phyloP scores from a whole-genome alignment of 2,888 invertebrate genomes.

The Drosophila sordidula region DNA sequence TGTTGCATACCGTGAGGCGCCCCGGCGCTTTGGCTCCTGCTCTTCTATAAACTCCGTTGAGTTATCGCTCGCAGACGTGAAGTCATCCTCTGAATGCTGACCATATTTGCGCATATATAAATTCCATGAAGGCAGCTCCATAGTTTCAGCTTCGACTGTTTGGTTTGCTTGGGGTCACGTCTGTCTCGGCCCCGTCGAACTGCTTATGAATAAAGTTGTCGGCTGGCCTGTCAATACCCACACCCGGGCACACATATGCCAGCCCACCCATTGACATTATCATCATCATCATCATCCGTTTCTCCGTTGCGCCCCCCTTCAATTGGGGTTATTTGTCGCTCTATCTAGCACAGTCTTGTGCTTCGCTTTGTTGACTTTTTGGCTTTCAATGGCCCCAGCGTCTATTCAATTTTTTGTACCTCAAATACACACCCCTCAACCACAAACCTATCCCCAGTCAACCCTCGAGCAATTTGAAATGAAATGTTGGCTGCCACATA shows the following conservation, averaged over 20 bases:
- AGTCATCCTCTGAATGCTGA: slow-evolving; percentile 70
- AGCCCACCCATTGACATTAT: slow-evolving; percentile 22
- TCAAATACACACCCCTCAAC: not conserved
- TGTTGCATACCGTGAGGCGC: slow-evolving; percentile 58
- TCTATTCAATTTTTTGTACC: slow-evolving; percentile 76
- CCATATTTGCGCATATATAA: slow-evolving; percentile 42
- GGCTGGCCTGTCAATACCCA: slow-evolving; percentile 73
- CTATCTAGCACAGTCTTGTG: slow-evolving; percentile 60
- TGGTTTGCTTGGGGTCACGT: slow-evolving; percentile 62
- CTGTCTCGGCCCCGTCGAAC: slow-evolving; percentile 35
- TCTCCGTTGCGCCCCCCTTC: slow-evolving; percentile 44
- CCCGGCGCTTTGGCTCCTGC: not conserved
- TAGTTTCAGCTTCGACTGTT: slow-evolving; percentile 38
- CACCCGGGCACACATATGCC: slow-evolving; percentile 6
- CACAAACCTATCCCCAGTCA: not conserved
- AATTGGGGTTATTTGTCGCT: slow-evolving; percentile 82
- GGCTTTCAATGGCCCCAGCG: slow-evolving; percentile 71
- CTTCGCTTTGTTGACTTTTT: slow-evolving; percentile 74
- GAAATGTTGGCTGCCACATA: slow-evolving; percentile 72
- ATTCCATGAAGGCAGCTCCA: slow-evolving; percentile 31
- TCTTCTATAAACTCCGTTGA: slow-evolving; percentile 69
- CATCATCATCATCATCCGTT: slow-evolving; percentile 32
- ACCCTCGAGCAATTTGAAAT: slow-evolving; percentile 71
- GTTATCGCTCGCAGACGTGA: slow-evolving; percentile 81
- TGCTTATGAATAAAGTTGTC: slow-evolving; percentile 81